Percentiles rank a stretch among this genome's conserved stretches.
These are phyloP conservation scores for Schizotus pectinicornis DNA, from an alignment of 2,888 invertebrate species.

Conservation along the genomic window DNA sequence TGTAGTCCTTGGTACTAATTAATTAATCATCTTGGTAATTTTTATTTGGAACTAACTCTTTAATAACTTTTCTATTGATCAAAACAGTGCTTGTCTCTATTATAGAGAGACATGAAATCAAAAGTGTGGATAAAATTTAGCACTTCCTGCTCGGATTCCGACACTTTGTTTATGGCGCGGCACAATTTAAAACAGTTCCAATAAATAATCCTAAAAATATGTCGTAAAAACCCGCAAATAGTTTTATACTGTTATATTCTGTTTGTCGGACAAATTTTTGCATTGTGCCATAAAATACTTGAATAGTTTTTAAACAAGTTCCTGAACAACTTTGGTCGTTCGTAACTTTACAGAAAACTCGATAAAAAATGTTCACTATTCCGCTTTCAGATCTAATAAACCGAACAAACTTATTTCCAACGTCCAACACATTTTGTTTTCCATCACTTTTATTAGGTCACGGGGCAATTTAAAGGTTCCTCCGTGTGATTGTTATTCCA, in stretches of 20 bases:
- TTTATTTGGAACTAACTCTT: too few species aligned
- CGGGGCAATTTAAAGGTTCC: constrained; percentile 46
- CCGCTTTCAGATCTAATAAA: constrained; percentile 37
- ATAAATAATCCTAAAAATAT: neutral
- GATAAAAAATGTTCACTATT: constrained; percentile 35
- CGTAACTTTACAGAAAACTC: constrained; percentile 28
- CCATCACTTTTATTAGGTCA: constrained; percentile 51
- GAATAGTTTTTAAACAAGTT: constrained; percentile 30
- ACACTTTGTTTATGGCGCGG: neutral
- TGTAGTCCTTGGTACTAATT: too few species aligned
- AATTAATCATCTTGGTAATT: too few species aligned
- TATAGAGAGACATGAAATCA: too few species aligned
- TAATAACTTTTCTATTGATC: too few species aligned
- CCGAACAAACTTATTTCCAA: constrained; percentile 43
- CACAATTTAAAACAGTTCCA: neutral
- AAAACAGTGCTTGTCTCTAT: too few species aligned
- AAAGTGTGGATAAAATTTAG: too few species aligned
- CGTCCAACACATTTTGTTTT: constrained; percentile 47
- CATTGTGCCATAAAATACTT: constrained; percentile 30
- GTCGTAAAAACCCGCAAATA: neutral
- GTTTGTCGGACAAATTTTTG: constrained; percentile 8
- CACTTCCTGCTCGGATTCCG: too few species aligned
- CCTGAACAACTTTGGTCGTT: constrained; percentile 25
- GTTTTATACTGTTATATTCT: neutral
- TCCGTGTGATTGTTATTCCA: constrained; percentile 50